Evolutionary conservation across 1,140 invertebrate species (phyloP).

Genomic region (Achatina immaculata): DNA sequence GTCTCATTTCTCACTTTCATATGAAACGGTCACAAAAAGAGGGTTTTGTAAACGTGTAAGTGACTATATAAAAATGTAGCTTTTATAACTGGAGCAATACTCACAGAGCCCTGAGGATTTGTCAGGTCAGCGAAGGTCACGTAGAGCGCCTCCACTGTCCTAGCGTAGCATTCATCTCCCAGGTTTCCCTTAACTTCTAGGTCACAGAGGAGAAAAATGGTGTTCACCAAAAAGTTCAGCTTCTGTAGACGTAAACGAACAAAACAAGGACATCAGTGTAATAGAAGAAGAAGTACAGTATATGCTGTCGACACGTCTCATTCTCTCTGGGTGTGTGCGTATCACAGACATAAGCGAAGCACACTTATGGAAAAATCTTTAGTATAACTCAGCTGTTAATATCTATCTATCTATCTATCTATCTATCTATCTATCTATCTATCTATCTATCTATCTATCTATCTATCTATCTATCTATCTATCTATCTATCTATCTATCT

Average conservation of each 20-base stretch:
- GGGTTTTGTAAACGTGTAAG: no score
- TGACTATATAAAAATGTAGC: neutral
- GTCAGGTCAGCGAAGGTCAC: constrained; percentile 6
- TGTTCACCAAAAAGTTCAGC: neutral
- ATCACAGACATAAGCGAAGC: no score
- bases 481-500: constrained; percentile 19
- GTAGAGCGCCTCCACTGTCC: constrained; percentile 20
- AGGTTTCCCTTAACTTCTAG: neutral
- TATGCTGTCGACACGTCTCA: no score
- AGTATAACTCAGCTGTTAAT: no score
- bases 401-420: constrained; percentile 23
- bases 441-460: constrained; percentile 22
- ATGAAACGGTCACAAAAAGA: no score
- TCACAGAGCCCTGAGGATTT: neutral
- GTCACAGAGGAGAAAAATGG: constrained; percentile 1
- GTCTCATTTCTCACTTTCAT: neutral
- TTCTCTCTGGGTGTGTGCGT: no score
- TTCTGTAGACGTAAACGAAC: neutral
- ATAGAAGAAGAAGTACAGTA: no score
- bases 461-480: constrained; percentile 22
- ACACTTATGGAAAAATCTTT: no score
- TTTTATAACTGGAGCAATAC: neutral
- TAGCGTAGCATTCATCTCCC: constrained; percentile 3
- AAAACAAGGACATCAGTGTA: neutral
- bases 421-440: constrained; percentile 22